Base-by-base conservation (phyloP, 2,113 vertebrate species). In the Cyphomyrus plagiostoma region DNA sequence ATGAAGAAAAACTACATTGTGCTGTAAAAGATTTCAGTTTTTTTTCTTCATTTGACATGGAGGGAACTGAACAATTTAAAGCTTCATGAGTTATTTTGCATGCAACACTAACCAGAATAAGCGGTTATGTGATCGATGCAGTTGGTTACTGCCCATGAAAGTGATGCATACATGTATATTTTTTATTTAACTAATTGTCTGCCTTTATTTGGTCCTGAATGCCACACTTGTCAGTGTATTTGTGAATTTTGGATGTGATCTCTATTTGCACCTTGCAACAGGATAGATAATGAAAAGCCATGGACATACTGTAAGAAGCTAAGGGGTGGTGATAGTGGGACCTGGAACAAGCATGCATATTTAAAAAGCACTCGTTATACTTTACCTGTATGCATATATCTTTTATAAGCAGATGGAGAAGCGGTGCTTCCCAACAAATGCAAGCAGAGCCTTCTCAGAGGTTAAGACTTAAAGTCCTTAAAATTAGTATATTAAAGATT, bases 341-440 rank as follows among this genome's bases (percentile, higher is more conserved):
- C 52, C 21, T 88, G 58, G 52, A 58, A 62, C 86, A 62, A 23
- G 53, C 52, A 88, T 88, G 53, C 30, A 46, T 88, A 45, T 88
- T 88, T 88, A 62, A 88, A 52, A 23, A 62, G 52, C 19, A 53
- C 53, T 62, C 35, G 45, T 88, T 88, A 35, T 45, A 58, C 85
- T 86, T 53, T 10, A 58, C 53, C 86, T 39, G 30, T 42, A 88
- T 39, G 19, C 86, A 88, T 88, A 62, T 58, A 88, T 88, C 53
- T 88, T 88, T 88, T 58, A 62, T 52, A 42, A 56, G 86, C 86
- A 50, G 83, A 49, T 30, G 85, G 85, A 58, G 35, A 35, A 39
- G 19, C 4, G 23, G 39, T 66, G 87, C 3, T 42, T n/a, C 35
- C 21, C 53, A 52, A 66, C 56, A 56, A 35, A 52, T 56, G 85